Percentiles rank a stretch among this genome's conserved stretches.
phyloP scores from a whole-genome alignment of 2,888 invertebrate genomes.

The Dolomedes plantarius region DNA sequence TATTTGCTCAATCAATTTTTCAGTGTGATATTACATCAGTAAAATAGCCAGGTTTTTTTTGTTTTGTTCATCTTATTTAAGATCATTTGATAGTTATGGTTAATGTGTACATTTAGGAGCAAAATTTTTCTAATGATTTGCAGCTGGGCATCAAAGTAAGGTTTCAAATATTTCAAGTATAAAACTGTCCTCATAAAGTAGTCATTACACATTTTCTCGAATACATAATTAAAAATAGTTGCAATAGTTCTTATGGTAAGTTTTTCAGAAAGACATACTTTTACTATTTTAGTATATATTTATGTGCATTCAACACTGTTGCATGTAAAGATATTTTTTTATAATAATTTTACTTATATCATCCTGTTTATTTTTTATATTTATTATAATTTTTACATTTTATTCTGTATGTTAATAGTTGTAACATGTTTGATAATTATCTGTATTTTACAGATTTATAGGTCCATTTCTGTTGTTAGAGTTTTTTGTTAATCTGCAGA shows the following conservation, averaged over 20 bases:
- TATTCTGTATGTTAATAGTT: conserved; percentile 8
- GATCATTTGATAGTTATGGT: too few species aligned
- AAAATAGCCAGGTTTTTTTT: neutral
- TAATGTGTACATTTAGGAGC: too few species aligned
- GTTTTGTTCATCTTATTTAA: too few species aligned
- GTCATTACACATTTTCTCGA: neutral
- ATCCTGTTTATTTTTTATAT: conserved; percentile 12
- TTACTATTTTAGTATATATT: conserved; percentile 11
- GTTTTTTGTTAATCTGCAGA: neutral
- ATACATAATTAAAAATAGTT: neutral
- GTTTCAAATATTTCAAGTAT: neutral
- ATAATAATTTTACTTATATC: conserved; percentile 7
- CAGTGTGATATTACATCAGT: neutral
- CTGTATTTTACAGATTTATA: neutral
- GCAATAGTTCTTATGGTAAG: neutral
- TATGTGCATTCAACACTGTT: neutral
- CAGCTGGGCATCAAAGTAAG: conserved; percentile 7
- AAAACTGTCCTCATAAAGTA: neutral
- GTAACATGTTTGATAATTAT: neutral
- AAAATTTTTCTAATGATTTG: neutral
- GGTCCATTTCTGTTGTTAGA: neutral
- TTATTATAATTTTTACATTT: conserved; percentile 10
- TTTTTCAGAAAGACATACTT: neutral
- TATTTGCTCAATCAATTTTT: conserved; percentile 7
- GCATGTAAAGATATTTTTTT: conserved; percentile 14